phyloP scores from a whole-genome alignment of 1,140 invertebrate species.

The Prorops nasuta region DNA sequence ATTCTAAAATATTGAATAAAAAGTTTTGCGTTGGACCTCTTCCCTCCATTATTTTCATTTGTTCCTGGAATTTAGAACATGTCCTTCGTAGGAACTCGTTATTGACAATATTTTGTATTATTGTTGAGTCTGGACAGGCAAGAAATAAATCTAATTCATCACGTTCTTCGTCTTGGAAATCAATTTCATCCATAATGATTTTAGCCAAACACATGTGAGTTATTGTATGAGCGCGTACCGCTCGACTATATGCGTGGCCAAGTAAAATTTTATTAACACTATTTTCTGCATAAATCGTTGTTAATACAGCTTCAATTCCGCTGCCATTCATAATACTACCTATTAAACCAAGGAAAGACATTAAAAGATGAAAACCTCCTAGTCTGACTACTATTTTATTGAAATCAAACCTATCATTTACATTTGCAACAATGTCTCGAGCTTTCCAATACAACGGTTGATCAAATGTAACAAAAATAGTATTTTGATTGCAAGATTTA shows the following conservation, averaged over 20 bases:
- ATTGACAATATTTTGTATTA: neutral
- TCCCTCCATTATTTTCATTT: conserved; percentile 8
- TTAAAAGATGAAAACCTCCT: conserved; percentile 23
- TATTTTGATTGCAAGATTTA: neutral
- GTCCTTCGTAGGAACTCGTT: neutral
- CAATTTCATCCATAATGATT: conserved; percentile 28
- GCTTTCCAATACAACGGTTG: conserved; percentile 5
- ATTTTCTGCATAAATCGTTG: too few species aligned
- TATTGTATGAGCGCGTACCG: too few species aligned
- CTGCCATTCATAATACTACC: conserved; percentile 23
- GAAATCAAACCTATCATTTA: conserved; percentile 3
- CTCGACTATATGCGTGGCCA: too few species aligned
- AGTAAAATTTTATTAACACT: too few species aligned
- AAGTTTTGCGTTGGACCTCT: conserved; percentile 18
- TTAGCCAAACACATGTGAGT: conserved; percentile 33
- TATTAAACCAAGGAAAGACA: conserved; percentile 23
- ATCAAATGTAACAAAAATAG: neutral
- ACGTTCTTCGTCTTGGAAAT: conserved; percentile 13
- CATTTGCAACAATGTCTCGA: neutral
- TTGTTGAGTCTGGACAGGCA: conserved; percentile 1
- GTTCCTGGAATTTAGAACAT: neutral
- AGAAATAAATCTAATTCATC: conserved; percentile 7
- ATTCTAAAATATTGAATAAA: conserved; percentile 36
- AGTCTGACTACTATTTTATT: conserved; percentile 8
- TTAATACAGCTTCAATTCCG: too few species aligned